Conservation (phyloP, 2,888 invertebrate species). For the Eristalis arbustorum region DNA sequence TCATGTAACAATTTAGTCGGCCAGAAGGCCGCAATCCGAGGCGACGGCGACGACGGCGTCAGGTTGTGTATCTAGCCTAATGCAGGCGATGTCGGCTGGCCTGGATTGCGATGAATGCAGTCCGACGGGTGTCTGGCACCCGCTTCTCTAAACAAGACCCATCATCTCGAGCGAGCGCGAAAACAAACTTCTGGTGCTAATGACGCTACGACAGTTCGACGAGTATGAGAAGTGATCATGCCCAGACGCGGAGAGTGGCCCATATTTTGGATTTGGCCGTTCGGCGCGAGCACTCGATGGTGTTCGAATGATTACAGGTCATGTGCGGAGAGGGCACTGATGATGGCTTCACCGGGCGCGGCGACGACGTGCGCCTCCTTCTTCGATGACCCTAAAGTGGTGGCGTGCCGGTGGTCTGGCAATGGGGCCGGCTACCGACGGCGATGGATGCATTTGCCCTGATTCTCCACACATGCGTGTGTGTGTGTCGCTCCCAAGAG, state of each 20-base stretch:
- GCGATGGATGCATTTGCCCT: slow-evolving; percentile 36
- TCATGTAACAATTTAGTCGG: slow-evolving; percentile 31
- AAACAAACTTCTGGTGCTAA: slow-evolving; percentile 66
- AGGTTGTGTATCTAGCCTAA: slow-evolving; percentile 5
- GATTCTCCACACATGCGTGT: neutral
- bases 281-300: neutral
- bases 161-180: slow-evolving; percentile 32
- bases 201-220: slow-evolving; percentile 58
- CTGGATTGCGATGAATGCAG: slow-evolving; percentile 57
- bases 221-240: slow-evolving; percentile 43
- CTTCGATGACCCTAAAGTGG: neutral
- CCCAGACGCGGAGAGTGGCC: slow-evolving; percentile 63
- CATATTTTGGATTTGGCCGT: slow-evolving; percentile 37
- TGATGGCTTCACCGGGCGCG: slow-evolving; percentile 21
- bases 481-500: neutral
- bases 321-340: slow-evolving; percentile 53
- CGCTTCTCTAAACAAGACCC: slow-evolving; percentile 65
- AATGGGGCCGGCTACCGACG: slow-evolving; percentile 13
- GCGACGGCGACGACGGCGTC: neutral
- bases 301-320: slow-evolving; percentile 51
- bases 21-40: neutral
- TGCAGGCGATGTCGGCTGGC: slow-evolving; percentile 51
- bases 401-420: slow-evolving; percentile 9
- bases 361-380: slow-evolving; percentile 17
- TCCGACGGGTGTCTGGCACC: slow-evolving; percentile 66